phyloP scores from a whole-genome alignment of 2,888 invertebrate genomes.

The Cotesia congregata region DNA sequence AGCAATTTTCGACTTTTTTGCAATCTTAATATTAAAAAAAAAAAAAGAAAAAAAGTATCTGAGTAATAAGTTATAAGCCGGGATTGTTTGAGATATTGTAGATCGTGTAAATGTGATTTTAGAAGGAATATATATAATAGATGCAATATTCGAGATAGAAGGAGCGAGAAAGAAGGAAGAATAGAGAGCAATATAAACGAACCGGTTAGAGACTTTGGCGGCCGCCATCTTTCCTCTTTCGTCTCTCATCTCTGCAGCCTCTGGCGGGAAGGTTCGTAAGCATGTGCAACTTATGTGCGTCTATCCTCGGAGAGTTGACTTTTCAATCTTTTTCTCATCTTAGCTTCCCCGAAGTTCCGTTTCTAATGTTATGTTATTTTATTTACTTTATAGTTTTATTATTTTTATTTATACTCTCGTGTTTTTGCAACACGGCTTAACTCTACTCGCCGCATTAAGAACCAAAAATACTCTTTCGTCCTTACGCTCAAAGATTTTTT shows the following conservation, averaged over 20 bases:
- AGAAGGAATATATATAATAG: constrained; percentile 54
- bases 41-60: background rate
- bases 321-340: constrained; percentile 12
- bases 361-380: background rate
- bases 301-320: constrained; percentile 26
- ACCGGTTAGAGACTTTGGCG: constrained; percentile 68
- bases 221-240: constrained; percentile 66
- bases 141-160: constrained; percentile 6
- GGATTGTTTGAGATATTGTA: background rate
- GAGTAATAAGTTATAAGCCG: background rate
- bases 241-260: constrained; percentile 49
- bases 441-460: background rate
- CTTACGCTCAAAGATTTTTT: background rate
- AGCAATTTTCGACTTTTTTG: background rate
- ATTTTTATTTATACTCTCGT: constrained; percentile 13
- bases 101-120: constrained; percentile 53
- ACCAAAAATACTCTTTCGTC: constrained; percentile 25
- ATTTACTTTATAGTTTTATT: background rate
- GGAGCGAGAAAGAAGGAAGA: constrained; percentile 9
- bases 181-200: constrained; percentile 51
- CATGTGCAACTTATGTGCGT: constrained; percentile 22
- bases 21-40: background rate
- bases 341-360: background rate
- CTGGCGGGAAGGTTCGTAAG: constrained; percentile 23
- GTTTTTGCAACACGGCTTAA: background rate